Conservation (phyloP, 2,113 vertebrate genomes). For the Puffinus mauretanicus region DNA sequence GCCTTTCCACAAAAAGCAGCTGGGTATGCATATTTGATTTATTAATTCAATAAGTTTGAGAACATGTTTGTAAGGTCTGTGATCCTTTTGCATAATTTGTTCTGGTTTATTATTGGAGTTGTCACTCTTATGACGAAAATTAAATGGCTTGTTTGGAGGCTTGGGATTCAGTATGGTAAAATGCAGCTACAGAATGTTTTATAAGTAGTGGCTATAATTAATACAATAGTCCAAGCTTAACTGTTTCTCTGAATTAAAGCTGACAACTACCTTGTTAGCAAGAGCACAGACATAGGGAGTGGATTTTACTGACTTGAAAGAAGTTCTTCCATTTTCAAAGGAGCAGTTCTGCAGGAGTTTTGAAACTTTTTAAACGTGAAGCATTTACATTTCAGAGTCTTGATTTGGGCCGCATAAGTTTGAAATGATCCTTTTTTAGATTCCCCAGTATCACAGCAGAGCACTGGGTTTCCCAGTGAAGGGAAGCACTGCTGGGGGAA, state of each 20-base stretch:
- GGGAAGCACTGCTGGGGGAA: background rate
- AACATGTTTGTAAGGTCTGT: conserved; percentile 9
- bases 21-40: conserved; percentile 33
- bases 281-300: background rate
- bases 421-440: background rate
- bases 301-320: background rate
- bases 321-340: background rate
- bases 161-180: conserved; percentile 17
- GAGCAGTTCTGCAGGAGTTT: background rate
- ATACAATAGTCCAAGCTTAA: background rate
- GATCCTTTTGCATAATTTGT: conserved; percentile 30
- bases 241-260: conserved; percentile 22
- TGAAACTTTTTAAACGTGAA: background rate
- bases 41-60: conserved; percentile 16
- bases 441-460: background rate
- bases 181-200: background rate
- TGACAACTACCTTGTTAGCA: background rate
- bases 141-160: conserved; percentile 31
- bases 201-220: conserved; percentile 19
- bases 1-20: background rate
- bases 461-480: background rate
- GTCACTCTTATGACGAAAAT: conserved; percentile 2
- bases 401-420: background rate
- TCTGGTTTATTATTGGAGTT: conserved; percentile 33
- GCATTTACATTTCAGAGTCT: background rate